Base-by-base conservation (phyloP, 2,797 vertebrate genomes). In the Periparus ater region DNA sequence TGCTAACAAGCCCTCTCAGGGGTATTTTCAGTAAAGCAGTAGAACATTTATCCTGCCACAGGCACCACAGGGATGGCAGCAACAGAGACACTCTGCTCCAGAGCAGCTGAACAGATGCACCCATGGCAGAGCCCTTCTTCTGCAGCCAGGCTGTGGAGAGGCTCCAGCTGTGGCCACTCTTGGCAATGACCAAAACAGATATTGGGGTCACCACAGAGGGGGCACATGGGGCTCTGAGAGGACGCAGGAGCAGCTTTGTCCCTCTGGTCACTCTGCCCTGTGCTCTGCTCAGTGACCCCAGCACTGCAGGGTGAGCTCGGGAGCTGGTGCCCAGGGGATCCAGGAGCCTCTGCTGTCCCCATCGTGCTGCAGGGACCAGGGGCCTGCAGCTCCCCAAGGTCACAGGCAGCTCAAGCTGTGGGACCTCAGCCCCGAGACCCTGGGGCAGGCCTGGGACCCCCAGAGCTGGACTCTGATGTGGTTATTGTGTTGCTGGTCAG, bases 151-250 rank as follows among this genome's bases (percentile, higher is more conserved):
- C n/a, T 40, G n/a, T 34, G 38, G 65, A 47, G 30, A 0, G 0
- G 14, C 10, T 65, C 79, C 72, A 34, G 51, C 66, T 53, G 26
- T 3, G 5, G 45, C 65, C 12, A 4, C n/a, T 53, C 66, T 32
- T 84, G 80, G 73, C 53, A 54, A 4, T 32, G 47, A 61, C 53
- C 73, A 53, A 32, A 84, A 14, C 18, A 27, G 18, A 47, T 27
- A 3, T 1, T 32, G 34, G 40, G 30, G 30, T 78, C 66, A 25
- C 30, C 47, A 34, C 0, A 0, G 14, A 11, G 36, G 38, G n/a
- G 44, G 38, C 45, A 72, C 11, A 12, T 5, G n/a, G 67, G 12
- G 36, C 51, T 44, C 44, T 0, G 1, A 21, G 26, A 20, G 20
- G 60, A 40, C 23, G 34, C 20, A 8, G 25, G n/a, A 73, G 45